Base-by-base conservation (phyloP, 2,797 vertebrate species). In the Myioborus miniatus region DNA sequence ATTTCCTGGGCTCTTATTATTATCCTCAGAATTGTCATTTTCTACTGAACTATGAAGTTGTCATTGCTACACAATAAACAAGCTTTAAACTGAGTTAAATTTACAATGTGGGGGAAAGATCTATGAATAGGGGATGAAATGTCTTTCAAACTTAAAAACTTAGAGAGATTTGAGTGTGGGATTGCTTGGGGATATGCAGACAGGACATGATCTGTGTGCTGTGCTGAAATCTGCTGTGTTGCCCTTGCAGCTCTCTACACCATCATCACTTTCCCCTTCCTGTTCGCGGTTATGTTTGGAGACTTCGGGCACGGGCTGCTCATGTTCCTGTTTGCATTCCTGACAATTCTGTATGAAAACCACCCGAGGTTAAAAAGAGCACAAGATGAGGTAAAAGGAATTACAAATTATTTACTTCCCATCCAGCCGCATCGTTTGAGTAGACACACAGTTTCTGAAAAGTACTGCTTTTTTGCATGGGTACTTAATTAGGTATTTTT, bases 251-350 rank as follows among this genome's bases (percentile, higher is more conserved):
- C 99, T 83, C 98, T 99, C 39, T 99, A 98, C 70, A 99, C 99
- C 92, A 98, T 99, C 97, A 98, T 99, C 97, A 99, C 99, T 0
- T 99, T 99, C 94, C 99, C 99, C 20, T 99, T 99, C 81, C 93
- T 99, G 93, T 99, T 99, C 10, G 99, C 99, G 0, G 98, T 99
- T 82, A 99, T 99, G 99, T 99, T 99, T 32, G 99, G 99, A 32
- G 99, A 99, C 97, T 97, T 99, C 0, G 99, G 99, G 2, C 99
- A 99, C 3, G 99, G 99, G 56, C 91, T 98, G 15, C 97, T 99
- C 32, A 99, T 99, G 98, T 97, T 98, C 46, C 26, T 99, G 2
- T 99, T 99, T 55, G 99, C 99, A 49, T 96, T 99, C 68, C 97
- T 99, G 98, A 97, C 99, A 98, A 98, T 99, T 90, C 82, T 99